Evolutionary conservation across 2,888 invertebrate species (phyloP), one percentile per base, ranked within the genome.

Genomic region (Fragum whitleyi): DNA sequence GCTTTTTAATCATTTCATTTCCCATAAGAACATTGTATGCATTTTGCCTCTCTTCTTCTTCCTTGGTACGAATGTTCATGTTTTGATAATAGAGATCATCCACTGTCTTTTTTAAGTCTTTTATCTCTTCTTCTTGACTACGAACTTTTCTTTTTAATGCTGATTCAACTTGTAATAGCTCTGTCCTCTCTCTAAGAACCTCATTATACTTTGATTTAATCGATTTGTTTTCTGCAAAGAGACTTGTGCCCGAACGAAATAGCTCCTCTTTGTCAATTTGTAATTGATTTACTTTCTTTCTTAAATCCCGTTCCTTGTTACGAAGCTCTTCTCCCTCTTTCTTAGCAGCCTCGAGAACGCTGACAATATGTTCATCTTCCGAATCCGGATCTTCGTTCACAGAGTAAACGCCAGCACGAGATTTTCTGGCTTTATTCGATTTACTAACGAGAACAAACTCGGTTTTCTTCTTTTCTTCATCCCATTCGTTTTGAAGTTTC

Each of bases 61-160:
- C 81, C 32, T 85, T 81, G 2, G 62, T 77, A 29, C 74, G 71
- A 16, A 85, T 82, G 28, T 79, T 69, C 26, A 82, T 74, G 59
- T 85, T 85, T 61, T 85, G 85, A 51, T 85, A 85, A 67, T 85
- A 82, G 39, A 85, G 29, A 57, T 85, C 85, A 57, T 85, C 85
- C 32, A 85, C 73, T 16, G 81, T 85, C 59, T 80, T 85, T 36
- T 85, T 85, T 14, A 82, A 23, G 47, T 81, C 77, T 61, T 79
- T 70, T 19, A 85, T 79, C 73, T 85, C 85, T 36, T 80, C 73
- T 39, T 79, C 81, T 59, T 85, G 77, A 65, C 42, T 74, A 28
- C 72, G 59, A 26, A 77, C 65, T 62, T 79, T 85, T 16, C 81
- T 71, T 67, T 80, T 82, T 53, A 85, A 51, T 11, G 77, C 75